Evolutionary conservation across 2,113 vertebrate genomes (phyloP).

Genomic region (Nyctibius bracteatus): DNA sequence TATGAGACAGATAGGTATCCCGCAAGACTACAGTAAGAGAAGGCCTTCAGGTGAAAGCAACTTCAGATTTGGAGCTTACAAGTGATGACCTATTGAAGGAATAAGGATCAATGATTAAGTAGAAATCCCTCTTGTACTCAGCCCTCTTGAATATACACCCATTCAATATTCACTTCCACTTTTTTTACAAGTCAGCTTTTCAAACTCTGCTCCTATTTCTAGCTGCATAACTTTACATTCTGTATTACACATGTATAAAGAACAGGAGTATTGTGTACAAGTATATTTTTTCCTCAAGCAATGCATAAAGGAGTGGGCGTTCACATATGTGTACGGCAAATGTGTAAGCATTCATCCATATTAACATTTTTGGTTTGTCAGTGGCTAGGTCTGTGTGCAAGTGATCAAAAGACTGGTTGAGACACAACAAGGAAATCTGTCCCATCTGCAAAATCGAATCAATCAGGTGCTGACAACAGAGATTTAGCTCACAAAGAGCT

Average conservation of each 20-base stretch:
- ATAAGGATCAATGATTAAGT: not conserved
- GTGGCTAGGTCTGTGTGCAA: not conserved
- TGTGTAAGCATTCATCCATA: not conserved
- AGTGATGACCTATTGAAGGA: not conserved
- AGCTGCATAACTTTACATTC: not conserved
- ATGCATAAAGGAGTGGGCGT: not conserved
- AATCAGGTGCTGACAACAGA: conserved; percentile 22
- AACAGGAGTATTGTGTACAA: not conserved
- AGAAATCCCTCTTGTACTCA: not conserved
- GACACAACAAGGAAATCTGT: conserved; percentile 15
- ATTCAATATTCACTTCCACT: not conserved
- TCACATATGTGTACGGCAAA: conserved; percentile 14
- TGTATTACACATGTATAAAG: not conserved
- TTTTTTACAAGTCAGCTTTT: not conserved
- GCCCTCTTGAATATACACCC: not conserved
- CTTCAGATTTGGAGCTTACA: not conserved
- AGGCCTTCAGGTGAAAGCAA: not conserved
- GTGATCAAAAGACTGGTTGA: conserved; percentile 37
- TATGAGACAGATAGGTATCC: not conserved
- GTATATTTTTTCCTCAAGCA: not conserved
- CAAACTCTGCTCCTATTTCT: not conserved
- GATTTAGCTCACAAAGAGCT: not conserved
- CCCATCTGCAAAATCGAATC: not conserved
- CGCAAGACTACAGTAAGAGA: not conserved
- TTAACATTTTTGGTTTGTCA: not conserved